Conservation (phyloP, 2,888 invertebrate genomes). For the Gortyna flavago region DNA sequence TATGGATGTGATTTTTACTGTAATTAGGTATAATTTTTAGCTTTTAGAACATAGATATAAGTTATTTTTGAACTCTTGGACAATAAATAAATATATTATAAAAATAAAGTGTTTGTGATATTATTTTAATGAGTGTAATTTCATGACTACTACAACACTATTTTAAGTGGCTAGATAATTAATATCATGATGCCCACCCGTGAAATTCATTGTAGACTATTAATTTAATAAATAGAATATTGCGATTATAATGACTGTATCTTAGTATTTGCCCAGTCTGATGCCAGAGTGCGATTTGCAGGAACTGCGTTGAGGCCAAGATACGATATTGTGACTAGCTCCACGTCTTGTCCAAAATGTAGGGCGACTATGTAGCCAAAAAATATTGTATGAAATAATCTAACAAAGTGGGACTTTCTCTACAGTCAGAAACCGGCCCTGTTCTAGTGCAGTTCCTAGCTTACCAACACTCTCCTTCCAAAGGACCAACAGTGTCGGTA, state of each 20-base stretch:
- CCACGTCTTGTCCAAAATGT: too few species aligned
- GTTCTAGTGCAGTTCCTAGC: background rate
- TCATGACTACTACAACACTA: slow-evolving; percentile 27
- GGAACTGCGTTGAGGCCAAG: background rate
- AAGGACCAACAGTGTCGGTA: background rate
- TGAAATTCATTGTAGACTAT: slow-evolving; percentile 50
- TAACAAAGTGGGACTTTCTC: background rate
- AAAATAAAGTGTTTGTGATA: slow-evolving; percentile 21
- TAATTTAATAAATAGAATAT: slow-evolving; percentile 46
- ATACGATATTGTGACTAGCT: background rate
- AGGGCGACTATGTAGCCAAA: background rate
- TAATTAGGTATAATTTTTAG: background rate
- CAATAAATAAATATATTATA: slow-evolving; percentile 12
- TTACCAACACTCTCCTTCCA: background rate
- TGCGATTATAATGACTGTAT: slow-evolving; percentile 28
- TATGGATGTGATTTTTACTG: background rate
- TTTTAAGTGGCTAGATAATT: slow-evolving; percentile 42
- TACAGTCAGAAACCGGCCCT: too few species aligned
- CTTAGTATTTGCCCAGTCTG: background rate
- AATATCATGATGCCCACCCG: slow-evolving; percentile 28
- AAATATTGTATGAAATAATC: background rate
- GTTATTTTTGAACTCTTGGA: background rate
- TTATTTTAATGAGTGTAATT: slow-evolving; percentile 19
- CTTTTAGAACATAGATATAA: background rate
- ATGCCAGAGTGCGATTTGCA: slow-evolving; percentile 35